Evolutionary conservation across 2,888 invertebrate genomes (phyloP), one percentile per base, ranked within the genome.

Genomic region (Achlya flavicornis): DNA sequence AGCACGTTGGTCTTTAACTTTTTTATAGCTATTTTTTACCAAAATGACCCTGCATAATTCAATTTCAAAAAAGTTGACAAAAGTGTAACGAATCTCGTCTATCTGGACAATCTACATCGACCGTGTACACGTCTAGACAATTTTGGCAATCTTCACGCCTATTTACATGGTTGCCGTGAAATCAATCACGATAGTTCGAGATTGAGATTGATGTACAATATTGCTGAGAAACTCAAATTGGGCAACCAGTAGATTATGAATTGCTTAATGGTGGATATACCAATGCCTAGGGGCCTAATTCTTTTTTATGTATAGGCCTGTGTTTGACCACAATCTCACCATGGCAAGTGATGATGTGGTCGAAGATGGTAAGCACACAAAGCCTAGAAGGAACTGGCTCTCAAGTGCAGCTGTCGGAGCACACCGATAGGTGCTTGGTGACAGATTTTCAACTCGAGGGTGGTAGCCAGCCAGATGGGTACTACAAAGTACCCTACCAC

Each of bases 91-190:
- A 16, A 3, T 53, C 43, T 19, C 14, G 10, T n/a, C 4, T 43
- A 43, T n/a, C 46, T 46, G n/a, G 19, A 53, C 53, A 53, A 53
- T 53, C 53, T 53, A 53, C n/a, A n/a, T n/a, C n/a, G 53, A 19
- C 10, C 53, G 53, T 19, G 48, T 48, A 7, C 10, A 53, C 53
- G 53, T 53, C 53, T 53, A 53, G 53, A 19, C 19, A 8, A 53
- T 53, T 53, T 53, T 41, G 41, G 53, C 53, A 53, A 53, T 53
- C 16, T 19, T 10, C 53, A 53, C 19, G 53, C 2, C n/a, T 46
- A 7, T n/a, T 46, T n/a, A 19, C 3, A 53, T 10, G 19, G 3
- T 19, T 10, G 8, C 53, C 53, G 53, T 53, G 16, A 53, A 53
- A 53, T 53, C 0, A 19, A 53, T 48, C 16, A 16, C 10, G 19